A percentile compares a stretch with the other conserved stretches of the same genome.
phyloP scores from a whole-genome alignment of 1,140 invertebrate species.

The Drosophila sp. region DNA sequence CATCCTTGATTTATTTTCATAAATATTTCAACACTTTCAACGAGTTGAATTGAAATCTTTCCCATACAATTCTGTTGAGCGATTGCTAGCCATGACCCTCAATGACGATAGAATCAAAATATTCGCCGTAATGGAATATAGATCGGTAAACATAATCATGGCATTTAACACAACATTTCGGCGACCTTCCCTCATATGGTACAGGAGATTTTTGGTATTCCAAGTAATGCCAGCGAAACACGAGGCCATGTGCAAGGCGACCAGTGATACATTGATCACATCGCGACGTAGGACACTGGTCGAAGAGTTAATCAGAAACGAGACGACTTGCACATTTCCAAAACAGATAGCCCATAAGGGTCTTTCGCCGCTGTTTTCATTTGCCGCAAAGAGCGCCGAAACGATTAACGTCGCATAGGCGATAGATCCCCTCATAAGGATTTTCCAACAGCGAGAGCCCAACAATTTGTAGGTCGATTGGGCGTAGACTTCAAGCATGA shows the following conservation, averaged over 20 bases:
- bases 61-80: background rate
- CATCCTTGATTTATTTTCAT: slow-evolving; percentile 61
- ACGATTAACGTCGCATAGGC: background rate
- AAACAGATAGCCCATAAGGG: background rate
- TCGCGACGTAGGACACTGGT: background rate
- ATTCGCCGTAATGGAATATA: background rate
- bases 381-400: background rate
- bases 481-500: background rate
- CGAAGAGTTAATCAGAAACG: background rate
- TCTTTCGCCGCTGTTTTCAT: background rate
- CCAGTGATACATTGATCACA: background rate
- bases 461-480: background rate
- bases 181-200: background rate
- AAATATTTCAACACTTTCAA: slow-evolving; percentile 26
- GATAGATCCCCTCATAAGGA: background rate
- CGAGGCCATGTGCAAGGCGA: background rate
- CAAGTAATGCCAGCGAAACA: background rate
- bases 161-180: background rate
- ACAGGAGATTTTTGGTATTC: background rate
- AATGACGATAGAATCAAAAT: background rate
- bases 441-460: background rate
- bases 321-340: background rate
- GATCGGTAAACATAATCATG: background rate
- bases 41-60: background rate
- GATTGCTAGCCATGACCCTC: background rate